A percentile compares a stretch with the other conserved stretches of the same genome.
These are phyloP conservation scores for Epizoanthus rinbou DNA, from an alignment of 92 coral and sea anemone species.

Conservation along the genomic window DNA sequence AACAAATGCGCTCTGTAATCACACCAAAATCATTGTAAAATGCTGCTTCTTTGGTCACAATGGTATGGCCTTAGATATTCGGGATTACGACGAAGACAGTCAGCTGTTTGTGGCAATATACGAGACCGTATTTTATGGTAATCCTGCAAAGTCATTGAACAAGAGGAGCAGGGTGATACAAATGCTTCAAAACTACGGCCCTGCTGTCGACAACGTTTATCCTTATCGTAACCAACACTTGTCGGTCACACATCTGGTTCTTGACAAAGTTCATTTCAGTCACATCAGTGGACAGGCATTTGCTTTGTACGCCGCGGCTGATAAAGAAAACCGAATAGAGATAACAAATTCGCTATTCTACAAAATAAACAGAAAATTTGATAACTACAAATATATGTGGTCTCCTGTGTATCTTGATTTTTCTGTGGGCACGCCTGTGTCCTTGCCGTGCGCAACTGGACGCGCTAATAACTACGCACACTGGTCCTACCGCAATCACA, in stretches of 20 bases:
- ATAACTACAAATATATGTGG: not conserved
- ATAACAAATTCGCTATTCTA: not conserved
- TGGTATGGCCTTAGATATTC: not conserved
- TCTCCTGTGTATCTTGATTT: not conserved
- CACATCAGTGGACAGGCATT: not conserved
- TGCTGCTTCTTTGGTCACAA: slow-evolving; percentile 7
- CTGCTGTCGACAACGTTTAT: too few relatives aligned
- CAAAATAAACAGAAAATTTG: too few relatives aligned
- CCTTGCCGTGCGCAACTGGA: not conserved
- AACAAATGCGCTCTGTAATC: not conserved
- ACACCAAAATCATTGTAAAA: not conserved
- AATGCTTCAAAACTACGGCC: not conserved
- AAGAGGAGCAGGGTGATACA: not conserved
- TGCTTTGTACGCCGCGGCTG: not conserved
- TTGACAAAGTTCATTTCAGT: not conserved
- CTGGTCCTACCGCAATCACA: slow-evolving; percentile 10
- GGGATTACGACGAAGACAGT: not conserved
- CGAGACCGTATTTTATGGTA: not conserved
- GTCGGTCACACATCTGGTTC: not conserved
- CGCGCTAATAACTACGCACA: not conserved
- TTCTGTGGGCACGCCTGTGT: too few relatives aligned
- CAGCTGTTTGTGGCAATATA: not conserved
- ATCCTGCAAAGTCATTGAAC: not conserved
- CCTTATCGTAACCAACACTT: too few relatives aligned
- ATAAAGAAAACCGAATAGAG: not conserved